These are phyloP conservation scores for Conchocele bisecta DNA, from an alignment of 2,888 invertebrate genomes.

Conservation along the genomic window DNA sequence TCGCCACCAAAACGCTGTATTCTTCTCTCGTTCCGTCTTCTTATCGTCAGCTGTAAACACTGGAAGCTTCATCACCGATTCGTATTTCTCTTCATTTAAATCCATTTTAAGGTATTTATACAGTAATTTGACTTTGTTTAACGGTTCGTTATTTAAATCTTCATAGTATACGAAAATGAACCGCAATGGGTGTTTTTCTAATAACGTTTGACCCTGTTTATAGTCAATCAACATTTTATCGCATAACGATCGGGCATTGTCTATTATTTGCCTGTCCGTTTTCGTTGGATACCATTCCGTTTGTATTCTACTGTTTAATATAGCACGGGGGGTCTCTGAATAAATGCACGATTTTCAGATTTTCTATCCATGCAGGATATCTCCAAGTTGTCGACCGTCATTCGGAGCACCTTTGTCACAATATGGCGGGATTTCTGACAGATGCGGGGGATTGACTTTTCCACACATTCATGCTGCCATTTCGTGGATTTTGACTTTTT, in stretches of 20 bases:
- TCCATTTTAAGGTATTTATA: constrained; percentile 28
- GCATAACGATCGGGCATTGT: constrained; percentile 11
- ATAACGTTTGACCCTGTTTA: constrained; percentile 3
- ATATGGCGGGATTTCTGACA: too few species aligned
- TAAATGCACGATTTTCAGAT: constrained; percentile 11
- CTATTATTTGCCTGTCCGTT: too few species aligned
- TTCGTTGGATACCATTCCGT: neutral
- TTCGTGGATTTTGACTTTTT: too few species aligned
- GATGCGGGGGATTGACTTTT: too few species aligned
- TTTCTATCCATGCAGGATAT: neutral
- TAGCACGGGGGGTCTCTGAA: constrained; percentile 15
- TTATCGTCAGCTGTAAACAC: too few species aligned
- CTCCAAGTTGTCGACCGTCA: constrained; percentile 10
- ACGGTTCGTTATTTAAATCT: constrained; percentile 16
- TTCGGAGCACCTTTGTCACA: constrained; percentile 14
- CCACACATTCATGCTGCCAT: too few species aligned
- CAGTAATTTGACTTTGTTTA: constrained; percentile 20
- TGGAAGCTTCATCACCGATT: neutral
- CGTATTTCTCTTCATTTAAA: constrained; percentile 5
- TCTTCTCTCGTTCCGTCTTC: constrained; percentile 2
- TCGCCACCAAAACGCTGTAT: constrained; percentile 26
- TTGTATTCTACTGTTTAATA: constrained; percentile 24
- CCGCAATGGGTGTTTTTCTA: constrained; percentile 3
- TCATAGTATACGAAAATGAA: constrained; percentile 28
- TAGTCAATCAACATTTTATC: constrained; percentile 15